Evolutionary conservation across 2,888 invertebrate species (phyloP), one percentile per base, ranked within the genome.

Genomic region (Lasioglossum oenotherae): DNA sequence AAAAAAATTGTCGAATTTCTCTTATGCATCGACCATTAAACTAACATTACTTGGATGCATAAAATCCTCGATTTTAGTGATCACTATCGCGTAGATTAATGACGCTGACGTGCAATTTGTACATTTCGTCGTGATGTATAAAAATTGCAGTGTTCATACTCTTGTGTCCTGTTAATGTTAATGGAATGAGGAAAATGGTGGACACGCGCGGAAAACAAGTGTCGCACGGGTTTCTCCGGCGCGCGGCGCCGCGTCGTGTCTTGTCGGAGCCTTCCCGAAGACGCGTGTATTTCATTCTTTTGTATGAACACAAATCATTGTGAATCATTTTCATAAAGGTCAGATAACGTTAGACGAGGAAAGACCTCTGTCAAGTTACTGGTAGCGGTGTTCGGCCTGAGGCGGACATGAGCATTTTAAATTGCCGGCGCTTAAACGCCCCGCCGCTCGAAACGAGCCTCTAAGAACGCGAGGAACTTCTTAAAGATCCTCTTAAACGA

Each of bases 401-500:
- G 53, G 81, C 67, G 69, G 80, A 67, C 49, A 67, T 74, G 44
- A 27, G 79, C 67, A 82, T 79, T 78, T 81, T 73, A 81, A 84
- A 84, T 84, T 72, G 72, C 79, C 77, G 46, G 64, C 84, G 74
- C 80, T 69, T 81, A 78, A 86, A 81, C 49, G 83, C n/a, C 10
- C n/a, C 53, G 10, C 23, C 53, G 81, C 60, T 78, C 23, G 77
- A 49, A 77, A 87, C 80, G 76, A 82, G 71, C 74, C 73, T 79
- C 82, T 60, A 77, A 75, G 88, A 84, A 79, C 88, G 88, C 44
- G 53, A 75, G 60, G 53, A 46, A 84, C 86, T 88, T 83, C 87
- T 86, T 81, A 88, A 88, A 88, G 86, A 88, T 84, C 82, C 78
- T 78, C 80, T 73, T 80, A 69, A 74, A 80, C 82, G 83, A 87